Conservation (phyloP, 2,888 invertebrate genomes). For the Syrphus vitripennis region DNA sequence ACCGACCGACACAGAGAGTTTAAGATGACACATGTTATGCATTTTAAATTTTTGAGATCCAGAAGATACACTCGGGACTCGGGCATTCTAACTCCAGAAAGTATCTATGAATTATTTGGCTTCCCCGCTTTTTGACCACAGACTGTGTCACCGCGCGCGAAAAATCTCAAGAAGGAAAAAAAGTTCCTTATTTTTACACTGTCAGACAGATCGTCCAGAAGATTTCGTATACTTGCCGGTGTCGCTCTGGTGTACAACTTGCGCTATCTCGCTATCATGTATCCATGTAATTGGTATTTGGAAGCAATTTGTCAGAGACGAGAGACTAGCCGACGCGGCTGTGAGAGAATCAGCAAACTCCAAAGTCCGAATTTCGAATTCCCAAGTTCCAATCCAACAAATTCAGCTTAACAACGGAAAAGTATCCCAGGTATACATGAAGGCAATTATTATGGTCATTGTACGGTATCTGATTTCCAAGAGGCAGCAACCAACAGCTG, state of each 20-base stretch:
- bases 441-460: slow-evolving; percentile 71
- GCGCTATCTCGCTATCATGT: slow-evolving; percentile 60
- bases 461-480: slow-evolving; percentile 70
- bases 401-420: slow-evolving; percentile 39
- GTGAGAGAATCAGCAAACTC: neutral
- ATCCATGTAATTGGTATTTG: slow-evolving; percentile 69
- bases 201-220: neutral
- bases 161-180: slow-evolving; percentile 22
- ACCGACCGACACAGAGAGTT: slow-evolving; percentile 16
- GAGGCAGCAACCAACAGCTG: slow-evolving; percentile 36
- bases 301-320: slow-evolving; percentile 68
- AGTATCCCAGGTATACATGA: slow-evolving; percentile 66
- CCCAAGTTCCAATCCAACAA: slow-evolving; percentile 24
- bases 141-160: slow-evolving; percentile 53
- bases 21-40: slow-evolving; percentile 69
- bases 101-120: slow-evolving; percentile 58
- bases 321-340: neutral
- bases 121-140: slow-evolving; percentile 55
- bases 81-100: slow-evolving; percentile 11
- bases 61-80: slow-evolving; percentile 35
- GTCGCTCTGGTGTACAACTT: neutral
- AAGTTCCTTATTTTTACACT: neutral
- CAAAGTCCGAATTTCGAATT: slow-evolving; percentile 17
- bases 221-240: neutral
- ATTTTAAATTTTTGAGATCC: slow-evolving; percentile 64